phyloP scores from a whole-genome alignment of 1,140 invertebrate species.

The Zaprionus ornatus region DNA sequence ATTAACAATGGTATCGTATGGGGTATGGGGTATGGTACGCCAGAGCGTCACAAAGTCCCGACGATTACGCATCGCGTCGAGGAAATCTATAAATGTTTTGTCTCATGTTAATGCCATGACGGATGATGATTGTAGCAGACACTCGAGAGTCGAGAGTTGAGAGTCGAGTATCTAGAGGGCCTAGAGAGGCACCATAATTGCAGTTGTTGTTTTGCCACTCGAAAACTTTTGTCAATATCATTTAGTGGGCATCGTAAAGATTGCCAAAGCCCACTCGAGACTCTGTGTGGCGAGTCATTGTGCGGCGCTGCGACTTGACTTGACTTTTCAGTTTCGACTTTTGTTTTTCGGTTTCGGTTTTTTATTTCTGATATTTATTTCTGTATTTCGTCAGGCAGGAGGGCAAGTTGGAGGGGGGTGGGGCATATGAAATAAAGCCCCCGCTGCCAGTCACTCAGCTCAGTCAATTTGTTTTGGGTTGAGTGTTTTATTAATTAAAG shows the following conservation, averaged over 20 bases:
- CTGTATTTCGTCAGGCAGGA: constrained; percentile 13
- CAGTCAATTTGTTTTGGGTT: constrained; percentile 76
- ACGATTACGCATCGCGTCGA: constrained; percentile 31
- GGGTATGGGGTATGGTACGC: not conserved
- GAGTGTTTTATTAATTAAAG: constrained; percentile 82
- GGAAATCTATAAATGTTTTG: constrained; percentile 47
- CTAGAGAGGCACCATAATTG: constrained; percentile 52
- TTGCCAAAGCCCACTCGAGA: constrained; percentile 78
- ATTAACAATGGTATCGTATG: not conserved
- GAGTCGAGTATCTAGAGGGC: constrained; percentile 51
- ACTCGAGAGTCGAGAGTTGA: constrained; percentile 63
- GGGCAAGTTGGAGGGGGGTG: constrained; percentile 15
- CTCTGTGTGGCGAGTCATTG: constrained; percentile 67
- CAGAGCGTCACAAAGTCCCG: constrained; percentile 10
- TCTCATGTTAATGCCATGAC: constrained; percentile 66
- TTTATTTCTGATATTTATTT: constrained; percentile 19
- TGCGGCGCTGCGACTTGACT: constrained; percentile 39
- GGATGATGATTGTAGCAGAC: constrained; percentile 76
- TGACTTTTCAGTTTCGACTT: constrained; percentile 43
- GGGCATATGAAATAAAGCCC: constrained; percentile 8
- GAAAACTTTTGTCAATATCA: constrained; percentile 80
- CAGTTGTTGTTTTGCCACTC: constrained; percentile 63
- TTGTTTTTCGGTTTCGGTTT: constrained; percentile 30
- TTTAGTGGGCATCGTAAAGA: constrained; percentile 81
- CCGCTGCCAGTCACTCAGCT: constrained; percentile 27